These are phyloP conservation scores for Astur gentilis DNA, from an alignment of 2,113 vertebrate genomes.

Conservation along the genomic window DNA sequence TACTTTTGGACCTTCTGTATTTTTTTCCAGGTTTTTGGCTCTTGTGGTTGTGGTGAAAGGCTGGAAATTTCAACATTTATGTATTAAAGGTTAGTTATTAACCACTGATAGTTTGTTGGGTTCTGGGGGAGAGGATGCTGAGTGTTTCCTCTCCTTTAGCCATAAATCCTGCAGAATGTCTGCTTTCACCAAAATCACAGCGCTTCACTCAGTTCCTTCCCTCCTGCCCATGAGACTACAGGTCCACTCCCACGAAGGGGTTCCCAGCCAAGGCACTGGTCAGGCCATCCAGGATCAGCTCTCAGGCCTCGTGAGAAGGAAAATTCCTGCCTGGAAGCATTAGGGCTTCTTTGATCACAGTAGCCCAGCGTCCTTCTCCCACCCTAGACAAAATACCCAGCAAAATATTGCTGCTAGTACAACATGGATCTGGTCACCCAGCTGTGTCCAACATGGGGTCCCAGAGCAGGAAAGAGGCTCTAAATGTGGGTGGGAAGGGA, in stretches of 20 bases:
- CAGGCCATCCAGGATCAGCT: neutral
- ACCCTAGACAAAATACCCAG: neutral
- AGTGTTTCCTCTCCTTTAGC: neutral
- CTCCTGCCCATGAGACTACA: fast-evolving
- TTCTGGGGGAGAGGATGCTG: neutral
- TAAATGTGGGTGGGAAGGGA: neutral
- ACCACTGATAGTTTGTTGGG: neutral
- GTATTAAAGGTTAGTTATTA: neutral
- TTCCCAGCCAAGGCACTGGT: neutral
- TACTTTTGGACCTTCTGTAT: neutral
- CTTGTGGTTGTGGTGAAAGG: neutral
- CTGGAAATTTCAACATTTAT: neutral
- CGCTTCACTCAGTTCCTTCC: fast-evolving
- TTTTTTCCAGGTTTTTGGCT: neutral
- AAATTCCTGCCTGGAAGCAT: neutral
- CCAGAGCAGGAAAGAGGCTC: neutral
- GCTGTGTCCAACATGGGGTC: fast-evolving
- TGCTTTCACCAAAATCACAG: neutral
- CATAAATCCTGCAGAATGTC: neutral
- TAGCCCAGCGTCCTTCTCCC: neutral
- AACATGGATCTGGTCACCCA: neutral
- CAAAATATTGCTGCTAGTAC: neutral
- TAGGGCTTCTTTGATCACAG: neutral
- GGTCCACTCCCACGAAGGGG: fast-evolving
- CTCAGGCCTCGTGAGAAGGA: neutral